These are phyloP conservation scores for Phodopus roborovskii DNA, from an alignment of 2,113 vertebrate species.

Conservation along the genomic window DNA sequence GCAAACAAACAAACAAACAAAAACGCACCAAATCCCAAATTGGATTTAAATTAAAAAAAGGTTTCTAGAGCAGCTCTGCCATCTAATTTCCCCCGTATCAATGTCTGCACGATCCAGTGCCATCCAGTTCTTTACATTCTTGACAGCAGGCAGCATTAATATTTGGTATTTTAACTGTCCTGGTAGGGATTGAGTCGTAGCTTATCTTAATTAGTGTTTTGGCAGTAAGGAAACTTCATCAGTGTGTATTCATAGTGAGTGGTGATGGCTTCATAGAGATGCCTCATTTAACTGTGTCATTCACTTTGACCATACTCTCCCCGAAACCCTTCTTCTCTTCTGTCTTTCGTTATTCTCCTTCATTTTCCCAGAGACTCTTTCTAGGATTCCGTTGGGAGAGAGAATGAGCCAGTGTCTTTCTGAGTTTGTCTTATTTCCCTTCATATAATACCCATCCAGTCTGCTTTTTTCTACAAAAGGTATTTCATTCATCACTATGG, in stretches of 20 bases:
- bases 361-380: not conserved
- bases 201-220: not conserved
- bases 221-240: not conserved
- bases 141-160: not conserved
- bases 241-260: not conserved
- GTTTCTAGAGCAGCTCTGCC: not conserved
- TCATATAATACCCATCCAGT: not conserved
- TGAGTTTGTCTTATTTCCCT: not conserved
- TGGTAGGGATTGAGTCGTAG: not conserved
- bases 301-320: not conserved
- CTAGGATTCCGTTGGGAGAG: not conserved
- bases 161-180: not conserved
- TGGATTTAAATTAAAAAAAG: not conserved
- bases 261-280: not conserved
- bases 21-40: not conserved
- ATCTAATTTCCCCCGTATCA: not conserved
- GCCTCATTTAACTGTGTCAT: not conserved
- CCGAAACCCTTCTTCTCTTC: rapidly evolving
- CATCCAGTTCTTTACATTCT: not conserved
- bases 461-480: not conserved
- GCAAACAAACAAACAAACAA: not conserved
- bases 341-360: not conserved
- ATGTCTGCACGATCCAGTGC: not conserved
- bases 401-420: not conserved
- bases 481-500: not conserved